Evolutionary conservation across 2,888 invertebrate genomes (phyloP).

Genomic region (Stramonita haemastoma): DNA sequence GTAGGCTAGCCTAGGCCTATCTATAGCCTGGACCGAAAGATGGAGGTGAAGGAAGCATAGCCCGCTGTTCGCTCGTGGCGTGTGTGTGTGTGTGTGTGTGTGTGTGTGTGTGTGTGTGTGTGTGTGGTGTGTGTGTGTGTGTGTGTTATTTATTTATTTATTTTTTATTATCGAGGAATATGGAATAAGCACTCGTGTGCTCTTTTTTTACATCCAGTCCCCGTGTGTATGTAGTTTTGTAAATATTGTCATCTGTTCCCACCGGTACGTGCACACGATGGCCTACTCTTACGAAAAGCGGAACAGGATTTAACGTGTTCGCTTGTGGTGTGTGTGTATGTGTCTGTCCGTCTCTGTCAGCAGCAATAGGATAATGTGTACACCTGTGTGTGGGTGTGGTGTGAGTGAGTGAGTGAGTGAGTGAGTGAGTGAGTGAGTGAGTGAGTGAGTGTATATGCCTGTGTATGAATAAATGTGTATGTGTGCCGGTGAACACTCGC

Average conservation of each 20-base stretch:
- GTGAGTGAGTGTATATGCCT: too few species aligned
- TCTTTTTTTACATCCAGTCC: not conserved
- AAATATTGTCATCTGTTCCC: too few species aligned
- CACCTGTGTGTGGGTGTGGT: not conserved
- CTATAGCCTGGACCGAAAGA: too few species aligned
- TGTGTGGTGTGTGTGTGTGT: constrained; percentile 1
- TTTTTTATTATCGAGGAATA: too few species aligned
- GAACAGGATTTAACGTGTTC: too few species aligned
- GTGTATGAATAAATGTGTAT: too few species aligned
- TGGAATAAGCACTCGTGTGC: too few species aligned
- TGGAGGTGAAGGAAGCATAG: too few species aligned
- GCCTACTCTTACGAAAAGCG: too few species aligned
- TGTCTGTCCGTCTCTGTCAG: constrained; percentile 26
- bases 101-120: constrained; percentile 1
- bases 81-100: constrained; percentile 7
- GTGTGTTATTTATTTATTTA: not conserved
- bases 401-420: not conserved
- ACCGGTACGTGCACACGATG: too few species aligned
- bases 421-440: not conserved
- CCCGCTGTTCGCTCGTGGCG: too few species aligned
- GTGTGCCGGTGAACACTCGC: not conserved
- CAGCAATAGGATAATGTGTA: constrained; percentile 1
- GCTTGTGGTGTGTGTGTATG: constrained; percentile 32
- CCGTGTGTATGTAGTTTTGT: not conserved
- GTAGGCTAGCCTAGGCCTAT: too few species aligned